A percentile compares a stretch with the other conserved stretches of the same genome.
Conservation (phyloP, 2,888 invertebrate species). For the Plebejus melissa region DNA sequence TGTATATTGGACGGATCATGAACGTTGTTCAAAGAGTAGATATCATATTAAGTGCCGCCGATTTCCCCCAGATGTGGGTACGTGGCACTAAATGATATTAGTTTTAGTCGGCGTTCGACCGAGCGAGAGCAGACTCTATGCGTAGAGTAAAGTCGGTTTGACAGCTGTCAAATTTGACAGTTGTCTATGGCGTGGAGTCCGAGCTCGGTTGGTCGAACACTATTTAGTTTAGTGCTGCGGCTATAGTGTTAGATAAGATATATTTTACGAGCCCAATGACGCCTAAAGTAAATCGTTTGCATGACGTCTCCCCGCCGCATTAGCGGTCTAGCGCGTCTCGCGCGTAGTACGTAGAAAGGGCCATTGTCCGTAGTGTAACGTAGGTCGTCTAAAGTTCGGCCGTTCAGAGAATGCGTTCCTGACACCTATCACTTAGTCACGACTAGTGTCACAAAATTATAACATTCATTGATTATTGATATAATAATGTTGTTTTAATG, state of each 20-base stretch:
- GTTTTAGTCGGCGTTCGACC: slow-evolving; percentile 34
- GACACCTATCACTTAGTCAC: too few relatives aligned
- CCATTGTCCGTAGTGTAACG: slow-evolving; percentile 20
- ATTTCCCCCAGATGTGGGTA: slow-evolving; percentile 30
- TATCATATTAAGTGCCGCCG: slow-evolving; percentile 40
- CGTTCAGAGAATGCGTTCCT: too few relatives aligned
- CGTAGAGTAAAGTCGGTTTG: background rate
- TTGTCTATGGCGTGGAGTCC: background rate
- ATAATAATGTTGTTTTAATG: too few relatives aligned
- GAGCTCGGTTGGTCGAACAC: background rate
- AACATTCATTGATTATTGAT: too few relatives aligned
- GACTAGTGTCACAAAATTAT: too few relatives aligned
- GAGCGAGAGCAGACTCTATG: slow-evolving; percentile 21
- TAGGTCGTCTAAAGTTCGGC: slow-evolving; percentile 40
- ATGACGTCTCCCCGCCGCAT: background rate
- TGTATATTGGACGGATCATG: slow-evolving; percentile 28
- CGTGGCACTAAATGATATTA: slow-evolving; percentile 41
- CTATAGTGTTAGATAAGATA: slow-evolving; percentile 31
- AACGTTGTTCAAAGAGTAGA: slow-evolving; percentile 41
- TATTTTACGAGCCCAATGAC: slow-evolving; percentile 29
- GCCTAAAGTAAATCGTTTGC: slow-evolving; percentile 19
- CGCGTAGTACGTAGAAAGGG: slow-evolving; percentile 5
- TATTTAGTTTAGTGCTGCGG: slow-evolving; percentile 1
- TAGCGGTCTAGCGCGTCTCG: background rate
- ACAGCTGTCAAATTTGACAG: slow-evolving; percentile 8